A percentile compares a stretch with the other conserved stretches of the same genome.
These are phyloP conservation scores for Thymelicus lineola DNA, from an alignment of 2,888 invertebrate species.

Conservation along the genomic window DNA sequence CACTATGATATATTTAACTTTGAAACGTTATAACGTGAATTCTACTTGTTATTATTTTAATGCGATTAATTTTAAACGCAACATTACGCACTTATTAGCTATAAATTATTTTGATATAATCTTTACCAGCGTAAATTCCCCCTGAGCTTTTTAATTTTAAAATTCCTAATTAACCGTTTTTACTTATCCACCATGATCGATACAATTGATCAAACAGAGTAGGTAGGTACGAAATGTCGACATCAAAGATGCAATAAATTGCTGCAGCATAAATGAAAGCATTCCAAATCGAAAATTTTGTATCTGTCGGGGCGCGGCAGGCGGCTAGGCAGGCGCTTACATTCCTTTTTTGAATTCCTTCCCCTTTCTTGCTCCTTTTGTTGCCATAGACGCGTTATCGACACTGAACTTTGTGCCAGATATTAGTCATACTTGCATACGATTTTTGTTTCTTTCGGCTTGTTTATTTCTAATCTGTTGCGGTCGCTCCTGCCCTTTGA, in stretches of 20 bases:
- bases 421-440: conserved; percentile 72
- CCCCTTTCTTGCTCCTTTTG: conserved; percentile 66
- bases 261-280: conserved; percentile 43
- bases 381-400: conserved; percentile 69
- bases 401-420: conserved; percentile 76
- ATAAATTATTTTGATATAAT: conserved; percentile 9
- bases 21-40: conserved; percentile 18
- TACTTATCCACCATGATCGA: not conserved
- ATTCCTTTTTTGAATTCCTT: conserved; percentile 69
- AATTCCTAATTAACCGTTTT: not conserved
- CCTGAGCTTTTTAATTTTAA: conserved; percentile 4
- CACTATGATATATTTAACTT: conserved; percentile 24
- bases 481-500: conserved; percentile 79
- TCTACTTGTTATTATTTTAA: conserved; percentile 6
- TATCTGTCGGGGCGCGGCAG: conserved; percentile 52
- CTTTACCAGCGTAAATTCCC: conserved; percentile 1
- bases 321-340: conserved; percentile 49
- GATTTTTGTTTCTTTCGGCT: conserved; percentile 57
- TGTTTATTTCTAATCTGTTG: conserved; percentile 72
- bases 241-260: conserved; percentile 34
- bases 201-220: not conserved
- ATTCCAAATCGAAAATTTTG: conserved; percentile 55
- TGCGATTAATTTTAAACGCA: conserved; percentile 17
- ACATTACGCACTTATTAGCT: not conserved
- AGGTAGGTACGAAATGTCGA: not conserved